Evolutionary conservation across 2,888 invertebrate genomes (phyloP), one percentile per base, ranked within the genome.

Genomic region (Calliphora vomitoria): DNA sequence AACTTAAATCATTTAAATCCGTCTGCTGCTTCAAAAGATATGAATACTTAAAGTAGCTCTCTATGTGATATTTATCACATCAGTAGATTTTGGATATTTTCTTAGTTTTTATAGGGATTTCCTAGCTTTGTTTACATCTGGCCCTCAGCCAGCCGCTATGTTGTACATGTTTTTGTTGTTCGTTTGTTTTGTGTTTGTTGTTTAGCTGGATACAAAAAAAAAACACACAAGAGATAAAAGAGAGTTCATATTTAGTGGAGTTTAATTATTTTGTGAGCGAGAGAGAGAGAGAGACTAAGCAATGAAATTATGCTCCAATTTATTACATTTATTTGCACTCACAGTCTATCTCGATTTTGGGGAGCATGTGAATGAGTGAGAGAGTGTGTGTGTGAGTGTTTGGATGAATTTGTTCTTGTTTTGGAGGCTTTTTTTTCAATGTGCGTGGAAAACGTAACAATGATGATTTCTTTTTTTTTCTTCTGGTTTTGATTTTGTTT

Each of bases 391-490:
- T 82, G 20, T 8, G 13, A 25, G 41, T 58, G 53, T 60, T 74
- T 64, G 13, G 11, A 1, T 20, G 11, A 60, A 25, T 64, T 74
- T 41, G 44, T 18, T 80, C 38, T 85, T 85, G 80, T 76, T 82
- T 78, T 76, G 81, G 82, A 85, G 80, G 78, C 76, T 55, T 53
- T 69, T 62, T 69, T 53, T 76, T 81, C 71, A 58, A 82, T 81
- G 78, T 88, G 88, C 85, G 81, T 76, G 84, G 75, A 85, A 82
- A 86, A 86, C 71, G 58, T 68, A 88, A 84, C 87, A 71, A 53
- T n/a, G 71, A 71, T 66, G 71, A 71, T 66, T 31, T 75, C 47
- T 64, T 74, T 50, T 44, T 53, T 47, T 25, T 79, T 60, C 71
- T 72, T 82, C 64, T 85, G 55, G n/a, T 66, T 55, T 86, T 81